Conservation (phyloP, 2,113 vertebrate genomes). For the Ranitomeya imitator region DNA sequence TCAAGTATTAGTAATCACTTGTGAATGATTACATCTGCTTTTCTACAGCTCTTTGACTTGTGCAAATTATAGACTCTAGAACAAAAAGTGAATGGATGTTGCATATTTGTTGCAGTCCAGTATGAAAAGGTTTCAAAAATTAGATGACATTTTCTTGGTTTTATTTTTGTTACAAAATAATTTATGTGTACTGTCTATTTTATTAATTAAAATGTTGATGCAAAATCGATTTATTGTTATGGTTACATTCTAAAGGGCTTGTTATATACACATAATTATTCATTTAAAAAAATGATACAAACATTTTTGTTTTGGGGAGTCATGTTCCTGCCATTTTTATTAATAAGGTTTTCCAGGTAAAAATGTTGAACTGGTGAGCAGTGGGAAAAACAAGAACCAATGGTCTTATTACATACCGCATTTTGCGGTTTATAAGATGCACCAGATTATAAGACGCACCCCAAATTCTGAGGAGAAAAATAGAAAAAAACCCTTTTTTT, state of each 20-base stretch:
- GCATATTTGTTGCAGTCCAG: neutral
- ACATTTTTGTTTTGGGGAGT: neutral
- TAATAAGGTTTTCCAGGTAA: neutral
- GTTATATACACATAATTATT: neutral
- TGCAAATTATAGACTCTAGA: neutral
- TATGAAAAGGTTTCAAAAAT: neutral
- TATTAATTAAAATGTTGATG: conserved; percentile 22
- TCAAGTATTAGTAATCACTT: neutral
- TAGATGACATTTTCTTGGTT: conserved; percentile 16
- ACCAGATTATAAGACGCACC: too few species aligned
- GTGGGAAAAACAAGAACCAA: too few species aligned
- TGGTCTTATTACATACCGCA: too few species aligned
- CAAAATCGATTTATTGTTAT: neutral
- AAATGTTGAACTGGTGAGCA: neutral
- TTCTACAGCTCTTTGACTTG: conserved; percentile 14
- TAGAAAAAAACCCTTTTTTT: too few species aligned
- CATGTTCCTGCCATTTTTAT: neutral
- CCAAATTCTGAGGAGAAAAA: too few species aligned
- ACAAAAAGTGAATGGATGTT: neutral
- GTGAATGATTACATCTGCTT: neutral
- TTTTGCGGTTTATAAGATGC: too few species aligned
- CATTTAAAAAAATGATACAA: neutral
- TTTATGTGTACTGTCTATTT: conserved; percentile 26
- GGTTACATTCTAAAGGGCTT: neutral
- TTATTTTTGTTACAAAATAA: conserved; percentile 18